A percentile compares a stretch with the other conserved stretches of the same genome.
phyloP scores from a whole-genome alignment of 2,888 invertebrate species.

The Pollenia labialis region DNA sequence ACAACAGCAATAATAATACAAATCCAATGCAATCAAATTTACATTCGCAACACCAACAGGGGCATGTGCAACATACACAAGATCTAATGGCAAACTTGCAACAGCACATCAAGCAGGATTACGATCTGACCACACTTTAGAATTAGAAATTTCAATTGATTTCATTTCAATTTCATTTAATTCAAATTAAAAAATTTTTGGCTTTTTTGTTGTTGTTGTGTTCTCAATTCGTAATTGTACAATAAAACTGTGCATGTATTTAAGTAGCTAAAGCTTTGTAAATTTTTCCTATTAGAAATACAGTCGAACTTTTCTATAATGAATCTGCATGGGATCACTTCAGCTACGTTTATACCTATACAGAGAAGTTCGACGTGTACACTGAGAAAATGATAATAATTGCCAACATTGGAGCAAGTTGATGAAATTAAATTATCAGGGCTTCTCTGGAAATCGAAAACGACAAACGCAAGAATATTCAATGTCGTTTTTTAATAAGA shows the following conservation, averaged over 20 bases:
- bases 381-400: background rate
- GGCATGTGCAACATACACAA: slow-evolving; percentile 78
- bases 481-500: no score
- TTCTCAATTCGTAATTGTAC: slow-evolving; percentile 16
- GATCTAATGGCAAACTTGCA: slow-evolving; percentile 83
- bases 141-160: slow-evolving; percentile 74
- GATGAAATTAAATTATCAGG: background rate
- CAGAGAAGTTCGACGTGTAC: background rate
- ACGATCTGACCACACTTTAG: slow-evolving; percentile 92
- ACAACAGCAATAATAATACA: slow-evolving; percentile 76
- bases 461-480: no score
- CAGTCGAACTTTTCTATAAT: no score
- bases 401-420: background rate
- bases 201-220: background rate
- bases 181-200: background rate
- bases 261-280: slow-evolving; percentile 40
- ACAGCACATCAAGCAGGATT: slow-evolving; percentile 91
- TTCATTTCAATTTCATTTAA: slow-evolving; percentile 23
- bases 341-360: no score
- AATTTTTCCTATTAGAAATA: background rate
- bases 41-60: slow-evolving; percentile 76
- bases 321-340: no score
- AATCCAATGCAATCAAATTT: slow-evolving; percentile 71
- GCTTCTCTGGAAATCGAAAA: no score
- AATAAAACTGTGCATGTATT: slow-evolving; percentile 29